Conservation (phyloP, 2,797 vertebrate species). For the Anguilla obscura region DNA sequence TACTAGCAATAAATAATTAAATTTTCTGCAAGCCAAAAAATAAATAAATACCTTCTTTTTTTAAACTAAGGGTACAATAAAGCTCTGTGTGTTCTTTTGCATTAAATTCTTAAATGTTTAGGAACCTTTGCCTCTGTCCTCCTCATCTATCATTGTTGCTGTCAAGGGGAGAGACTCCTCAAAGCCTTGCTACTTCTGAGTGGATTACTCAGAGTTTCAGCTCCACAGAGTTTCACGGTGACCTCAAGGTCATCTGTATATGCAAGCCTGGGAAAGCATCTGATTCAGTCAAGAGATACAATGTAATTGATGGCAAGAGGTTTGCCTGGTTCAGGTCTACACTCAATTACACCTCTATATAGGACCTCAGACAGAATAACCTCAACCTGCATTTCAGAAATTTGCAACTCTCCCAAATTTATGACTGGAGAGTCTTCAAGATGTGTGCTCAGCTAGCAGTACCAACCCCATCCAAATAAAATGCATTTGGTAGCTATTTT, state of each 20-base stretch:
- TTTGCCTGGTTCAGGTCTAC: neutral
- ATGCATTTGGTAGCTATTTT: neutral
- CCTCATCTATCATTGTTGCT: neutral
- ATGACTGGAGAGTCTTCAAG: neutral
- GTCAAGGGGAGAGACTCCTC: constrained; percentile 34
- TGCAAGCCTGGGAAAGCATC: constrained; percentile 23
- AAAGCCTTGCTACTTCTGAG: constrained; percentile 24
- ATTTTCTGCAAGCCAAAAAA: neutral
- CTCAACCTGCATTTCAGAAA: neutral
- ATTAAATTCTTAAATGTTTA: neutral
- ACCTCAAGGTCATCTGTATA: constrained; percentile 38
- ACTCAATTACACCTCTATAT: neutral
- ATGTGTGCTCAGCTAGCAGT: neutral
- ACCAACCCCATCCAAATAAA: neutral
- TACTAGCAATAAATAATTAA: neutral
- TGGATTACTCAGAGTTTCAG: constrained; percentile 37
- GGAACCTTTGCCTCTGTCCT: neutral
- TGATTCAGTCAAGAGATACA: constrained; percentile 35
- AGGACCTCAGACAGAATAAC: neutral
- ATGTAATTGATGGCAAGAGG: neutral
- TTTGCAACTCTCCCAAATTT: neutral
- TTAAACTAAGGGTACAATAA: neutral
- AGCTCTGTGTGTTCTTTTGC: neutral
- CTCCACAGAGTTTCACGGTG: constrained; percentile 36
- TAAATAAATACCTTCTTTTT: neutral